A percentile compares a stretch with the other conserved stretches of the same genome.
These are phyloP conservation scores for Ephestia elutella DNA, from an alignment of 1,140 invertebrate species.

Conservation along the genomic window DNA sequence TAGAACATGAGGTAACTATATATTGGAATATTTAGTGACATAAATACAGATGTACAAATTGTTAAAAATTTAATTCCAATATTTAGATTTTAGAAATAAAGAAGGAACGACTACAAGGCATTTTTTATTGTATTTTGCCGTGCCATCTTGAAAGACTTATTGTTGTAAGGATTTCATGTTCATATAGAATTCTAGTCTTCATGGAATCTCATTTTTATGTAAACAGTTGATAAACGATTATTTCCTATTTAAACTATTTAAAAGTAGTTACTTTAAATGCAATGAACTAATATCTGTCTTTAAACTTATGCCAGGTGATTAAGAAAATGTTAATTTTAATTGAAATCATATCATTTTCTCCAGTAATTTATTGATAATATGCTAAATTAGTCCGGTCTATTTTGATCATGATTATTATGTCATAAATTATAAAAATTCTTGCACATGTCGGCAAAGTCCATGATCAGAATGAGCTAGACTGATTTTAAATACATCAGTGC, in stretches of 20 bases:
- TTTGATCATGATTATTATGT: not conserved
- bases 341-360: not conserved
- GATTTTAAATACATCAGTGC: conserved; percentile 29
- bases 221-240: conserved; percentile 46
- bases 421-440: not conserved
- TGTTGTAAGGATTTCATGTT: conserved; percentile 70
- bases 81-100: conserved; percentile 57
- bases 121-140: conserved; percentile 65
- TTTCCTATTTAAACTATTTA: conserved; percentile 20
- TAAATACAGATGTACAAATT: conserved; percentile 67
- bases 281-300: conserved; percentile 28
- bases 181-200: conserved; percentile 73
- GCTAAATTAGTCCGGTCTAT: not conserved
- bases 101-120: conserved; percentile 56
- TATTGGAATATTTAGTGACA: conserved; percentile 63
- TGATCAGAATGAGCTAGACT: conserved; percentile 9
- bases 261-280: not conserved
- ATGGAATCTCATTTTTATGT: conserved; percentile 70
- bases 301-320: conserved; percentile 30
- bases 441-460: not conserved
- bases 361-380: not conserved
- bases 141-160: conserved; percentile 72
- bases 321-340: not conserved
- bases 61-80: conserved; percentile 68
- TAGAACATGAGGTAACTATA: conserved; percentile 46